Evolutionary conservation across 2,113 vertebrate genomes (phyloP).

Genomic region (Actenoides hombroni): DNA sequence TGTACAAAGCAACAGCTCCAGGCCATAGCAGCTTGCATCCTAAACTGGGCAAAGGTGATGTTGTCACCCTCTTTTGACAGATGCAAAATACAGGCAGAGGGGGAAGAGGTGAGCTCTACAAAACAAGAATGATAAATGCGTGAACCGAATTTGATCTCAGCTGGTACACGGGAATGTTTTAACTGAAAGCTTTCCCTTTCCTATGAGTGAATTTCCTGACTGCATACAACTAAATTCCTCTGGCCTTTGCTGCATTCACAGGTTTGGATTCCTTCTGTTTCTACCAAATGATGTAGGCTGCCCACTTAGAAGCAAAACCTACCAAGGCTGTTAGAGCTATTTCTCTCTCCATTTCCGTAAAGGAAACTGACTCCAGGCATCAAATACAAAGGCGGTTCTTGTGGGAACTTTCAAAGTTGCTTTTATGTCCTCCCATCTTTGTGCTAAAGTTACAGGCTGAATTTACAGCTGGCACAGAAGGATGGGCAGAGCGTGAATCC

Average conservation of each 20-base stretch:
- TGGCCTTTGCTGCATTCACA: background rate
- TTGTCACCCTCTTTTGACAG: background rate
- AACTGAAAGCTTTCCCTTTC: background rate
- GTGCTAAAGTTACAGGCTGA: background rate
- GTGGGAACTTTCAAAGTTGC: background rate
- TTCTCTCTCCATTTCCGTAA: background rate
- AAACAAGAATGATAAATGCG: background rate
- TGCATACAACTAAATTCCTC: background rate
- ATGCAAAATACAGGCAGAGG: background rate
- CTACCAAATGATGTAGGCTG: background rate
- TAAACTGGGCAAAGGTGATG: background rate
- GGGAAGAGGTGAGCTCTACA: background rate
- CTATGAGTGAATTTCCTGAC: background rate
- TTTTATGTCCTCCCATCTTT: background rate
- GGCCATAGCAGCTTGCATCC: background rate
- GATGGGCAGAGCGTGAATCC: background rate
- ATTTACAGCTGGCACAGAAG: background rate
- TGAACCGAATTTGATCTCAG: background rate
- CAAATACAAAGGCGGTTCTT: conserved; percentile 25
- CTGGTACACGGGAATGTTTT: background rate
- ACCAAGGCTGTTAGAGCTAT: background rate
- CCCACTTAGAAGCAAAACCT: background rate
- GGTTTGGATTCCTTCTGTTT: background rate
- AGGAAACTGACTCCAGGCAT: background rate
- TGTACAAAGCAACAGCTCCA: background rate